Evolutionary conservation across 2,888 invertebrate genomes (phyloP), one percentile per base, ranked within the genome.

Genomic region (Xestia c-nigrum): DNA sequence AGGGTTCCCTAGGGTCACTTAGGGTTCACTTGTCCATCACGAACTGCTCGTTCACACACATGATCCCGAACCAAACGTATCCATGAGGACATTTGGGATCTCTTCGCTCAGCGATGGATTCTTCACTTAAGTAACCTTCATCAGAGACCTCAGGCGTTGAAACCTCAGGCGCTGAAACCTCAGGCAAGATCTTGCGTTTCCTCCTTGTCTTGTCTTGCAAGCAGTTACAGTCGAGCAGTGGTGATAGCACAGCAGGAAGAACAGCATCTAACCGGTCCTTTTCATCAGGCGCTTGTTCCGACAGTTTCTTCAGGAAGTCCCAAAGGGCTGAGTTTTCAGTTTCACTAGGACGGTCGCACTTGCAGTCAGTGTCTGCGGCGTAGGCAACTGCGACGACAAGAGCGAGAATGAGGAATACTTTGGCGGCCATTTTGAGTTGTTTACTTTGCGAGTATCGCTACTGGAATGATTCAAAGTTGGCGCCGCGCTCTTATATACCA

Each of bases 221-320:
- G 64, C 92, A 92, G 19, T 88, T 78, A 64, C 89, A 87, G 5
- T 88, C 88, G 2, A 87, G 70, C 0, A 89, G 83, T 10, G 90
- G 89, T 3, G 87, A 87, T 16, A 92, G 65, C 6, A 85, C 75
- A 0, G 89, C 92, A 0, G 92, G 90, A 0, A 84, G 61, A 0
- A 90, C 91, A 0, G 89, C 84, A 43, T 83, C 84, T 3, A 84
- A 0, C 0, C 69, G 67, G 2, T 5, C 85, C 0, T 72, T 6
- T 0, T 16, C n/a, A 40, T 61, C 6, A 10, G 38, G 21, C 10
- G 3, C 77, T 1, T 86, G 82, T 0, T 50, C 38, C 1, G 90
- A 89, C 0, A 90, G 47, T 3, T 85, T 83, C 6, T 80, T 83
- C 3, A 92, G 63, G 21, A 89, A 85, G 0, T 78, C 40, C 85